Evolutionary conservation across 2,888 invertebrate species (phyloP), one percentile per base, ranked within the genome.

Genomic region (Heliconius erato): DNA sequence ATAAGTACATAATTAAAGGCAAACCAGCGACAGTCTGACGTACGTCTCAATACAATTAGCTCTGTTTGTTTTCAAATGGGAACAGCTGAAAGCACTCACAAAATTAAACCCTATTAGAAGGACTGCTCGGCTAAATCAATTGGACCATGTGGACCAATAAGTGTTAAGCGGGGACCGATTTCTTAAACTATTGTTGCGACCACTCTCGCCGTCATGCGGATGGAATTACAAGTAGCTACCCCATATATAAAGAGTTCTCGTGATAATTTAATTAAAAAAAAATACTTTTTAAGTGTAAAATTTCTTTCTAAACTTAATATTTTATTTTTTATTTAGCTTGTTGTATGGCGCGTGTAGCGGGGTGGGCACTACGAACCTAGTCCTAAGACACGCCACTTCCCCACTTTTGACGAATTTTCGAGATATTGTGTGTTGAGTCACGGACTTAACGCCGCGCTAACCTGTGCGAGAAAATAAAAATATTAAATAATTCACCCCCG

Each of bases 91-190:
- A 79, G 72, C 83, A 80, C 74, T 82, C 79, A 76, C 82, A 76
- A 76, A 82, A 79, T 83, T 74, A 78, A 82, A 76, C 68, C 68
- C 74, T 78, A 82, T 84, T 80, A 82, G 74, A 84, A 84, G 54
- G 67, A 83, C 79, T 76, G 74, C 80, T 81, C 82, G 85, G 86
- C 89, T 89, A 90, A 92, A 92, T 93, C 92, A 92, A 94, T 93
- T 92, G 93, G 91, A 93, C 92, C 93, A 92, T 92, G 91, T 91
- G 90, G 91, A 91, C 91, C 93, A 92, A 93, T 94, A 93, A 93
- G 92, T 93, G 93, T 92, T 92, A 93, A 94, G 92, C 88, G 90
- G 91, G 89, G 90, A 88, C 88, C 91, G 89, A 92, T 93, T 91
- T 90, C 91, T 92, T 91, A 89, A 87, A 88, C 91, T 88, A 91